These are phyloP conservation scores for Amazona vittata DNA, from an alignment of 2,113 vertebrate species.

Conservation along the genomic window DNA sequence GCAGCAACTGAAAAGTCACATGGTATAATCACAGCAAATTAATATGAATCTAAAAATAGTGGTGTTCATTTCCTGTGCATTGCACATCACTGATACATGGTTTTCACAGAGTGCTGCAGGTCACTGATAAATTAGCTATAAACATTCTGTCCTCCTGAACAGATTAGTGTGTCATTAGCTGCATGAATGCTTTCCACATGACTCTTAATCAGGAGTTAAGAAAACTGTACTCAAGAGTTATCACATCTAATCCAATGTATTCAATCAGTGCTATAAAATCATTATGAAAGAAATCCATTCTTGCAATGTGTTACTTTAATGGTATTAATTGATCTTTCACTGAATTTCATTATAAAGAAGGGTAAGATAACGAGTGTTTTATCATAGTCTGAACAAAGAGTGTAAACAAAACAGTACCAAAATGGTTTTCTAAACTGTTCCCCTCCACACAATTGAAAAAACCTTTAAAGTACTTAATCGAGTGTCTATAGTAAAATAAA, in stretches of 20 bases:
- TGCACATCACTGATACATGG: not conserved
- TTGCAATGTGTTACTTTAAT: not conserved
- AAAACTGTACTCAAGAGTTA: not conserved
- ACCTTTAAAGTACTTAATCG: not conserved
- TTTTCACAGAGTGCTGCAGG: constrained; percentile 30
- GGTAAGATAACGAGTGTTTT: not conserved
- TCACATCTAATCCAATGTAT: not conserved
- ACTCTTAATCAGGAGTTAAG: constrained; percentile 13
- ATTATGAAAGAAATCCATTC: not conserved
- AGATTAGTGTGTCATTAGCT: constrained; percentile 45
- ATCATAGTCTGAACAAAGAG: not conserved
- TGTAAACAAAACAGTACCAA: not conserved
- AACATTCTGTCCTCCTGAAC: constrained; percentile 51
- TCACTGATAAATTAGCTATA: constrained; percentile 53
- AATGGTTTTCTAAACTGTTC: not conserved
- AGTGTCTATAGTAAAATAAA: not conserved
- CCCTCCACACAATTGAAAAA: not conserved
- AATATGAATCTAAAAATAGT: constrained; percentile 39
- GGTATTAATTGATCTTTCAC: not conserved
- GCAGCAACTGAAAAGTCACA: not conserved
- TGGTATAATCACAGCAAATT: constrained; percentile 28
- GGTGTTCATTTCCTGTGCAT: constrained; percentile 18
- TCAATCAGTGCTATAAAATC: not conserved
- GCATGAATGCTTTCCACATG: not conserved
- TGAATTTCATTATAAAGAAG: not conserved